These are phyloP conservation scores for Turritopsis rubra DNA, from an alignment of 30 jellyfish, hydroid and myxozoan genomes.

Conservation along the genomic window DNA sequence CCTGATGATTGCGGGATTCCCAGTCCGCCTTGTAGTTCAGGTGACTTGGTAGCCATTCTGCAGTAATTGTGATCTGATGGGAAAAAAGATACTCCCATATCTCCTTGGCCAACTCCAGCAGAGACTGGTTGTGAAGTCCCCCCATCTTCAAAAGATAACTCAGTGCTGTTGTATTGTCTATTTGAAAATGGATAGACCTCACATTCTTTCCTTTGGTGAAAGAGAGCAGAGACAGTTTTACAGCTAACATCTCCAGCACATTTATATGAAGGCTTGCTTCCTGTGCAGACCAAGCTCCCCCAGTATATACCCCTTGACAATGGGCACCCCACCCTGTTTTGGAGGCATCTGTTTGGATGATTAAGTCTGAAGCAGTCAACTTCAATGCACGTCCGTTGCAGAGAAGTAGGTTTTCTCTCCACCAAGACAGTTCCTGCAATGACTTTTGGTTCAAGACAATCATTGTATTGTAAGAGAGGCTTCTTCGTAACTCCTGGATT, in stretches of 20 bases:
- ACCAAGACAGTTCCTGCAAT: constrained; percentile 1
- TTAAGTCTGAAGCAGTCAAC: neutral
- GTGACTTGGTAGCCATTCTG: constrained; percentile 30
- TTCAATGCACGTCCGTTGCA: neutral
- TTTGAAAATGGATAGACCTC: neutral
- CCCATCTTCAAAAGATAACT: neutral
- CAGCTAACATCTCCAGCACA: neutral
- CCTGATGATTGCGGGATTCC: constrained; percentile 26
- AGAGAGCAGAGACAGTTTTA: neutral
- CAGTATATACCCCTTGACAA: neutral
- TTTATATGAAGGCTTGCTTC: neutral
- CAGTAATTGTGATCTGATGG: constrained; percentile 43
- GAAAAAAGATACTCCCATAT: constrained; percentile 21
- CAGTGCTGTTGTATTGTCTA: constrained; percentile 17
- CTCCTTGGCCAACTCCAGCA: constrained; percentile 14
- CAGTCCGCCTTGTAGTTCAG: constrained; percentile 31
- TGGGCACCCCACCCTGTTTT: constrained; percentile 7
- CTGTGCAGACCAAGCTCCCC: neutral
- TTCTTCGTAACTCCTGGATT: neutral
- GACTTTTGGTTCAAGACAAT: neutral
- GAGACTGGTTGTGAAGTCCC: neutral
- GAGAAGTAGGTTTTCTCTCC: neutral
- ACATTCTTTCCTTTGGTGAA: neutral
- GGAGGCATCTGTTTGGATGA: constrained; percentile 8
- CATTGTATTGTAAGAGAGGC: neutral